Evolutionary conservation across 92 coral and sea anemone species (phyloP), one percentile per base, ranked within the genome.

Genomic region (Epizoanthus scotinus): DNA sequence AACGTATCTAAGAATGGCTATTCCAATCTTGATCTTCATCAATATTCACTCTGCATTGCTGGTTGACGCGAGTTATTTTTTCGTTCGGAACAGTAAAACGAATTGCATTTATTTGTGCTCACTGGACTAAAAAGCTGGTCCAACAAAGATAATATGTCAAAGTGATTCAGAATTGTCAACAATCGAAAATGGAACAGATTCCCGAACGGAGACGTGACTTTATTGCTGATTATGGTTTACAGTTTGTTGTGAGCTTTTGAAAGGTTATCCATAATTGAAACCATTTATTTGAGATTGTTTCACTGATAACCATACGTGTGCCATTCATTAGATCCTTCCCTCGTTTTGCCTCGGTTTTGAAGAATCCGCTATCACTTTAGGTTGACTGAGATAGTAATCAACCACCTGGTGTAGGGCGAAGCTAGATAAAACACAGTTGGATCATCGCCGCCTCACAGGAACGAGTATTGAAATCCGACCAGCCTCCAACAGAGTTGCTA

Each of bases 351-450:
- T 62, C 18, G 67, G 26, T 62, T 26, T 25, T 62, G 31, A 18
- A 26, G 8, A 1, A n/a, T 62, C 6, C 22, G 42, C 21, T 20
- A 15, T 64, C 44, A 27, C 31, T 20, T 28, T 5, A 12, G 15
- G 17, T 42, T 70, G 21, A 49, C 22, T 8, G 59, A 70, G 57
- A 70, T 70, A 14, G 25, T 21, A 50, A 13, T 14, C 28, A 26
- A 68, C 9, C 73, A 68, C 61, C 77, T 49, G 57, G 38, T 10
- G 58, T 19, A 61, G 34, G 52, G 49, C 60, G 60, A 70, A 26
- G 4, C 50, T 24, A 14, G 21, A 70, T 58, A 47, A 70, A 20
- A 50, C 21, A 56, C 56, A 49, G 58, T 13, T 21, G 8, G 59
- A 24, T 27, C 50, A 18, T 55, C 27, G 2, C 60, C 25, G 61